Base-by-base conservation (phyloP, 2,113 vertebrate genomes). In the Tichodroma muraria region DNA sequence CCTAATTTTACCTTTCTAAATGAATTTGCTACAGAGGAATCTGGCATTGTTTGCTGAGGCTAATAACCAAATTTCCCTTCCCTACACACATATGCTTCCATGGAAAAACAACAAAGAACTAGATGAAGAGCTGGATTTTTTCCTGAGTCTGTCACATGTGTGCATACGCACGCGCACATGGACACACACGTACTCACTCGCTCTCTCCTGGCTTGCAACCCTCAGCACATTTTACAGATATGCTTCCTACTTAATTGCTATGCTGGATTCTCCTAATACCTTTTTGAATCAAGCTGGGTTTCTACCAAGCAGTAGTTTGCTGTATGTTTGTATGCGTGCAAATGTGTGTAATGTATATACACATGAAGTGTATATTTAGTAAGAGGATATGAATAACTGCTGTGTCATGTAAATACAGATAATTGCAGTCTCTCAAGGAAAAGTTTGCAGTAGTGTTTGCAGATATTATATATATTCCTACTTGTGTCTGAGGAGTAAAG, bases 91-190 rank as follows among this genome's bases (percentile, higher is more conserved):
- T 80, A 94, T 72, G 75, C 90, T 95, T 95, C 90, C 81, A 85
- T 93, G 87, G 92, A 94, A 95, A 95, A 95, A 94, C 92, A 97
- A 96, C 94, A 97, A 96, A 89, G 91, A 92, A 93, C 75, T 90
- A 83, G 86, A 91, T 90, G 86, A 95, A 89, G 89, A 86, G 83
- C 85, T 85, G 31, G 54, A 38, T 93, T 96, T 94, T 90, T 91
- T 89, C 86, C 95, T 72, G 94, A 83, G 50, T 94, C 89, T 77
- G 19, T 80, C 95, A 95, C 95, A 95, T 91, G 94, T 84, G 94
- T 93, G 92, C 90, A 78, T 96, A 85, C 76, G 90, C 95, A 93
- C 71, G 85, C 92, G 71, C 82, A 79, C 80, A 86, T 3, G 83
- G 94, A 69, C 84, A 85, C 87, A 91, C 87, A 83, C 80, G 19